Base-by-base conservation (phyloP, 2,888 invertebrate genomes). In the Itoplectis maculator region DNA sequence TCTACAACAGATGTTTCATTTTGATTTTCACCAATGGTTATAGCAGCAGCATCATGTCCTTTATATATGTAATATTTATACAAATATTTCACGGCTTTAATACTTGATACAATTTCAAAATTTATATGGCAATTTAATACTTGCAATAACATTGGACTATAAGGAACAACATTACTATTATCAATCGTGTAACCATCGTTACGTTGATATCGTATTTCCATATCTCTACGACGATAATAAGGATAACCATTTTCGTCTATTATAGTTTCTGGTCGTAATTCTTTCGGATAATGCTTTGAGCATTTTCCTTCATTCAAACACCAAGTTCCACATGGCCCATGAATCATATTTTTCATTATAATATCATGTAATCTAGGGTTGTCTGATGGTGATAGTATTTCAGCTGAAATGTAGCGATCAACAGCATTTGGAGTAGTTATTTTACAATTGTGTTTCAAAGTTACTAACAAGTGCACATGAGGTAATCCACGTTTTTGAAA, bases 281-380 rank as follows among this genome's bases (percentile, higher is more conserved):
- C 37, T 85, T 87, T 89, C 18, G 86, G 88, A 79, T 82, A 89
- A 40, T 83, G 73, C 79, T 90, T 89, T 1, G 85, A 73, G 51
- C 88, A 89, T 81, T 86, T 85, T 15, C 85, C 85, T 49, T 82
- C n/a, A 35, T 84, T 65, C 13, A 65, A 54, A 63, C 82, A 84
- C 82, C 85, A 86, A 54, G 79, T 51, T 0, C 89, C 88, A 84
- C 91, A 91, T 72, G 91, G 88, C 73, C 91, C 90, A 87, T 93
- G 90, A 65, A 91, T 87, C 91, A 93, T 91, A 75, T 88, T 83
- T 72, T 86, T 86, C 29, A 59, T 86, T 4, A 93, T 87, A 51
- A 90, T 86, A 2, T 88, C 83, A 82, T 86, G 82, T 20, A 92
- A 84, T 5, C 51, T 51, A 2, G 86, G 86, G 78, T 90, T 83